phyloP scores from a whole-genome alignment of 2,888 invertebrate species.

The Caenorhabditis sp. region DNA sequence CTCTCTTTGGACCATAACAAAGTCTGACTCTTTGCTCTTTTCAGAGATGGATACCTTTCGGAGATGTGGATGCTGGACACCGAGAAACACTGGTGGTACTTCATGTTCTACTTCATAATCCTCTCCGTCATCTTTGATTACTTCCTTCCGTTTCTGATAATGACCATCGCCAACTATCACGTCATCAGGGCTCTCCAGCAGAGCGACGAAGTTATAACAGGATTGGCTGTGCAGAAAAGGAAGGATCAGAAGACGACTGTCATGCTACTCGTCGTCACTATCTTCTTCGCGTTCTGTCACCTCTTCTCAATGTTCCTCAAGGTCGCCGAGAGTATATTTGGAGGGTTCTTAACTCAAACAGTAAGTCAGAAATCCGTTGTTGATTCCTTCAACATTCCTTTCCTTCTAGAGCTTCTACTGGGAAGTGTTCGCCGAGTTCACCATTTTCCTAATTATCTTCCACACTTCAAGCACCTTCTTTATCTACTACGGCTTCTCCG shows the following conservation, averaged over 20 bases:
- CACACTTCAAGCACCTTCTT: conserved; percentile 57
- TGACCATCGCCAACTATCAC: conserved; percentile 51
- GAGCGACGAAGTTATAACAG: conserved; percentile 50
- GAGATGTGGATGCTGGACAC: conserved; percentile 58
- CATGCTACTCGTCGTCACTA: conserved; percentile 58
- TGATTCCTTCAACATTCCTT: not conserved
- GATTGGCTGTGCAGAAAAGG: conserved; percentile 42
- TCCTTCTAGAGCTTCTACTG: conserved; percentile 50
- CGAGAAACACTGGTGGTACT: conserved; percentile 58
- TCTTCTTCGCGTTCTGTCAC: conserved; percentile 55
- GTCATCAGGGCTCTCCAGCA: conserved; percentile 48
- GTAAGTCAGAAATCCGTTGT: conserved; percentile 22
- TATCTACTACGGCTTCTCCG: conserved; percentile 55
- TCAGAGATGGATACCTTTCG: conserved; percentile 44
- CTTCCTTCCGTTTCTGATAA: conserved; percentile 49
- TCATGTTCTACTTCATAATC: conserved; percentile 45
- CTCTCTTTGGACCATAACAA: no score
- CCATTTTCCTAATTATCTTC: conserved; percentile 53
- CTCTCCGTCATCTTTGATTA: conserved; percentile 51
- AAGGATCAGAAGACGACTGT: conserved; percentile 58
- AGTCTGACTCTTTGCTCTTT: conserved; percentile 9
- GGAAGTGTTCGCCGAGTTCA: conserved; percentile 53
- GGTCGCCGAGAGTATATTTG: conserved; percentile 49
- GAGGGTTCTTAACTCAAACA: conserved; percentile 47
- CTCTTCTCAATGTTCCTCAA: conserved; percentile 52